Evolutionary conservation across 2,888 invertebrate species (phyloP).

Genomic region (Apotomis capreana): DNA sequence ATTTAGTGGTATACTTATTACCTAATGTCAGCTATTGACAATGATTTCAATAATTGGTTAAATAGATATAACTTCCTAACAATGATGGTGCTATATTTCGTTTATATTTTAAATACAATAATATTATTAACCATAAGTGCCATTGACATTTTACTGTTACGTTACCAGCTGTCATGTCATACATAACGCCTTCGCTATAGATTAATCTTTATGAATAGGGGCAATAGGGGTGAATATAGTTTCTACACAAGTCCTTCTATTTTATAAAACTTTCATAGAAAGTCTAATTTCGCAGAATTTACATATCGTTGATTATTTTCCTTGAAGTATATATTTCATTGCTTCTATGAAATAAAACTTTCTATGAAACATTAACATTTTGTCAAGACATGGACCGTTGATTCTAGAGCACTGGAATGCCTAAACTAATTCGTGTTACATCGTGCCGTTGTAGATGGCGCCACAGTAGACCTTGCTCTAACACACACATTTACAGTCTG

Average conservation of each 20-base stretch:
- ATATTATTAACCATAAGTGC: conserved; percentile 38
- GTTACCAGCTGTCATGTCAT: conserved; percentile 44
- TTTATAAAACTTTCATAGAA: too few species aligned
- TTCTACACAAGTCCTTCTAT: not conserved
- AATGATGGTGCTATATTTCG: conserved; percentile 34
- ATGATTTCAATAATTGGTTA: conserved; percentile 9
- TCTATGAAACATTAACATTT: too few species aligned
- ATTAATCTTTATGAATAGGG: conserved; percentile 13
- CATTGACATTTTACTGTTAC: conserved; percentile 40
- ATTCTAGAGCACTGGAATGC: too few species aligned
- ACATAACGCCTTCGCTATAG: conserved; percentile 5
- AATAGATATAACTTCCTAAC: conserved; percentile 18
- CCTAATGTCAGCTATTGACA: conserved; percentile 18
- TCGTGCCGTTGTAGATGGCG: too few species aligned
- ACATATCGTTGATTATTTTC: too few species aligned
- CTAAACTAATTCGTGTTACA: too few species aligned
- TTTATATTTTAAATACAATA: conserved; percentile 26
- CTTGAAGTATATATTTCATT: too few species aligned
- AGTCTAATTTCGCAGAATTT: too few species aligned
- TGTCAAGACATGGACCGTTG: too few species aligned
- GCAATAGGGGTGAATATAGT: conserved; percentile 7
- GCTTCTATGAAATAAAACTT: too few species aligned
- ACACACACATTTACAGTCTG: too few species aligned
- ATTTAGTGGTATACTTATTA: conserved; percentile 5
- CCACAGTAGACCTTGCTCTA: too few species aligned